phyloP scores from a whole-genome alignment of 1,140 invertebrate species.

The Hyles vespertilio region DNA sequence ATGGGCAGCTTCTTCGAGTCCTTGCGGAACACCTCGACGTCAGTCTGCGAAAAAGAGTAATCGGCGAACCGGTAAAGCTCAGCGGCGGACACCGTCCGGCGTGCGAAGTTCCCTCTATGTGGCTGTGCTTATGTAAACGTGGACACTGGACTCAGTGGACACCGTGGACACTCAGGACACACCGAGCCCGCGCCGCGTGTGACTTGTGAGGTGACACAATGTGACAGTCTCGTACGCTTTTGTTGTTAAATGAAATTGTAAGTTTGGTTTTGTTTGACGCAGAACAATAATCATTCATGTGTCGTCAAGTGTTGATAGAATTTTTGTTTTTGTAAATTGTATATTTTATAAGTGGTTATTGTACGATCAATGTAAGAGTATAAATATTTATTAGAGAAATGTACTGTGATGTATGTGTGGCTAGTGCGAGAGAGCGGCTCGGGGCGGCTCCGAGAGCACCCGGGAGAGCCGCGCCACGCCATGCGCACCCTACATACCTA shows the following conservation, averaged over 20 bases:
- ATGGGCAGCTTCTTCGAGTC: constrained; percentile 97
- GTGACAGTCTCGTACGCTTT: constrained; percentile 50
- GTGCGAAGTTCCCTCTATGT: constrained; percentile 4
- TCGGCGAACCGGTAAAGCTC: constrained; percentile 20
- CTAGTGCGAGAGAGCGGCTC: constrained; percentile 12
- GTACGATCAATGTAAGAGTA: constrained; percentile 45
- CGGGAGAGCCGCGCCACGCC: constrained; percentile 5
- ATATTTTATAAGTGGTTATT: constrained; percentile 71
- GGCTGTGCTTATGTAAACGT: constrained; percentile 27
- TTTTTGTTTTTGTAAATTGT: constrained; percentile 64
- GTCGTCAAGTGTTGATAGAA: constrained; percentile 50
- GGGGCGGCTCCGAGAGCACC: neutral
- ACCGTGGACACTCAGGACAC: neutral
- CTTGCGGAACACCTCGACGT: constrained; percentile 96
- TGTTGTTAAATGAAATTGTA: constrained; percentile 48
- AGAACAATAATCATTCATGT: constrained; percentile 48
- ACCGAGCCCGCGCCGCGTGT: neutral
- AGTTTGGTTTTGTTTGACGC: constrained; percentile 45
- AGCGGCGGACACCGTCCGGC: constrained; percentile 9
- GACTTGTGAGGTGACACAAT: constrained; percentile 13
- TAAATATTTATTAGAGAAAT: constrained; percentile 63
- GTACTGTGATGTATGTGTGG: constrained; percentile 59
- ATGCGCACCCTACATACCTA: constrained; percentile 26
- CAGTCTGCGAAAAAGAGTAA: constrained; percentile 79
- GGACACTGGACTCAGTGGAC: neutral